These are phyloP conservation scores for Amblyopsis rosae DNA, from an alignment of 2,113 vertebrate species.

Conservation along the genomic window DNA sequence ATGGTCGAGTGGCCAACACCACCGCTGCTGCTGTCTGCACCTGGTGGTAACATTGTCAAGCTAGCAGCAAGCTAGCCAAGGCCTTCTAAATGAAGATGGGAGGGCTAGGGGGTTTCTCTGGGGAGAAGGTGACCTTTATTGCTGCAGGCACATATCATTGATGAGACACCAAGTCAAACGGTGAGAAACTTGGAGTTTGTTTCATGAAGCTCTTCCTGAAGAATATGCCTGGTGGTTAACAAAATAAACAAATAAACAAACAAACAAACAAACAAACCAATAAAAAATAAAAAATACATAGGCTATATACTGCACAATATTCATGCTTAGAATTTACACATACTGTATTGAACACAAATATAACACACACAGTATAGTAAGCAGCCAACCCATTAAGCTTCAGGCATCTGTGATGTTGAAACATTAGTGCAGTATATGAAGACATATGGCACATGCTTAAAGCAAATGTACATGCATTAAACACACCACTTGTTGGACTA, in stretches of 20 bases:
- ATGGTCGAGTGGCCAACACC: slow-evolving; percentile 43
- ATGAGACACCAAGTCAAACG: slow-evolving; percentile 43
- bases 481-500: slow-evolving; percentile 1
- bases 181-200: slow-evolving; percentile 44
- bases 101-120: not conserved
- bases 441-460: not conserved
- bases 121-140: slow-evolving; percentile 26
- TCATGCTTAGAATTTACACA: no score
- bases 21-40: slow-evolving; percentile 41
- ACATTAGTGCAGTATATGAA: not conserved
- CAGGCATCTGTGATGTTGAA: not conserved
- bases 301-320: no score
- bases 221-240: slow-evolving; percentile 40
- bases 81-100: slow-evolving; percentile 38
- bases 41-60: slow-evolving; percentile 27
- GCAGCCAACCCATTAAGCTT: no score
- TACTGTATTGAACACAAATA: no score
- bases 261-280: not conserved
- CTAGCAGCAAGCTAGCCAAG: slow-evolving; percentile 19
- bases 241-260: slow-evolving; percentile 21
- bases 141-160: slow-evolving; percentile 38
- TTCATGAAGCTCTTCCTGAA: slow-evolving; percentile 38
- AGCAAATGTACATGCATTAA: slow-evolving; percentile 8
- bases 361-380: no score
- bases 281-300: not conserved